Evolutionary conservation across 2,797 vertebrate genomes (phyloP), one percentile per base, ranked within the genome.

Genomic region (Sebastes diploproa): DNA sequence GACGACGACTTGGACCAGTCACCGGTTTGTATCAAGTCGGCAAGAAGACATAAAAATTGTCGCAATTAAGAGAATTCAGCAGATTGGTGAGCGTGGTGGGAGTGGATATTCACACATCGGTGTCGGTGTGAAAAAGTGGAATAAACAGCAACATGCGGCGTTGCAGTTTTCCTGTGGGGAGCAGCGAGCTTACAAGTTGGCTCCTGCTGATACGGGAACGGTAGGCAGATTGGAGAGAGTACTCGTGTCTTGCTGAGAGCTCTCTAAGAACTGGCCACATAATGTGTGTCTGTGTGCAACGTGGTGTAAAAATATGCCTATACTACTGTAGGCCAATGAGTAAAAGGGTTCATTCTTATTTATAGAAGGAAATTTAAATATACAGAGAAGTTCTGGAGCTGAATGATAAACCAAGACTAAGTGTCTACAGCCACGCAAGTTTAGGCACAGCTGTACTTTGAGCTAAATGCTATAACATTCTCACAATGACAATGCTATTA

Each of bases 31-130:
- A 46, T 89, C 83, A 71, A 69, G 78, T 82, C 50, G 20, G 60
- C 82, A 80, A 81, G 66, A 69, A 76, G 68, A 80, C 64, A 71
- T 78, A 66, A 55, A 88, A 90, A 90, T 74, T 46, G 82, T 58
- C 18, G 86, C 79, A 82, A 92, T 93, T 91, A 91, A 84, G 71
- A 62, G 77, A 77, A 88, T 88, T 82, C 25, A 61, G 32, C 77
- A 86, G 87, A 89, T 89, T 75, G 83, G 80, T 66, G 75, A 38
- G 61, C 20, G 36, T 52, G 75, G 64, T 70, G 50, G 36, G 58
- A 76, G 34, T 16, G 68, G 38, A 86, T 66, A 70, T 30, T 23
- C 77, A 63, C 18, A 67, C 83, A 36, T 80, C 23, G 34, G 67
- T 61, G 73, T 32, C 34, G 23, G 69, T 62, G 88, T 83, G 82